Conservation (phyloP, 92 coral and sea anemone species). For the Chrysogorgia sp. region DNA sequence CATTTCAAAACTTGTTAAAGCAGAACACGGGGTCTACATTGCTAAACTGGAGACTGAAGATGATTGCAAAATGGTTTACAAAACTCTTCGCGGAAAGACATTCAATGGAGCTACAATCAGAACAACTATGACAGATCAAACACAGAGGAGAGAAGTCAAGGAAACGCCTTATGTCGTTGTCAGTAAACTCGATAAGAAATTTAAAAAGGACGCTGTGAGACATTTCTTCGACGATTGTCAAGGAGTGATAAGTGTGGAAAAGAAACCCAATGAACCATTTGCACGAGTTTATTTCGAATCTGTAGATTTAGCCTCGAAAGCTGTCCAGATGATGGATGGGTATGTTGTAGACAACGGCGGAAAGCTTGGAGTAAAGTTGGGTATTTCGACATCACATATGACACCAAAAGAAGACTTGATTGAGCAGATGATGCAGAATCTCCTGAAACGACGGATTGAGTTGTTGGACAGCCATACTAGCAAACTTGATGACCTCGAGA, state of each 20-base stretch:
- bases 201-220: background rate
- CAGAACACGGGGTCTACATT: too few species aligned
- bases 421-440: background rate
- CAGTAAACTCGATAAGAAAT: background rate
- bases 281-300: conserved; percentile 36
- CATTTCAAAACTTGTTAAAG: too few species aligned
- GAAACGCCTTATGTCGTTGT: conserved; percentile 20
- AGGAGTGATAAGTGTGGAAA: conserved; percentile 6
- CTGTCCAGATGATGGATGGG: conserved; percentile 1
- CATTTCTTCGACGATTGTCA: conserved; percentile 7
- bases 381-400: background rate
- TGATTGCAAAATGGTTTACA: too few species aligned
- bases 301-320: conserved; percentile 3
- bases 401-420: background rate
- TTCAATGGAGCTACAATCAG: too few species aligned
- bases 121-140: too few species aligned
- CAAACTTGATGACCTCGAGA: conserved; percentile 1
- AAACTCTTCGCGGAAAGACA: too few species aligned
- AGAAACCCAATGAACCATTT: background rate
- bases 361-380: conserved; percentile 6
- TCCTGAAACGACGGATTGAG: conserved; percentile 15
- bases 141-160: too few species aligned
- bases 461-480: background rate
- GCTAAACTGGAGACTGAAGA: too few species aligned
- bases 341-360: background rate